phyloP scores from a whole-genome alignment of 2,113 vertebrate species.

The Toxostoma redivivum region DNA sequence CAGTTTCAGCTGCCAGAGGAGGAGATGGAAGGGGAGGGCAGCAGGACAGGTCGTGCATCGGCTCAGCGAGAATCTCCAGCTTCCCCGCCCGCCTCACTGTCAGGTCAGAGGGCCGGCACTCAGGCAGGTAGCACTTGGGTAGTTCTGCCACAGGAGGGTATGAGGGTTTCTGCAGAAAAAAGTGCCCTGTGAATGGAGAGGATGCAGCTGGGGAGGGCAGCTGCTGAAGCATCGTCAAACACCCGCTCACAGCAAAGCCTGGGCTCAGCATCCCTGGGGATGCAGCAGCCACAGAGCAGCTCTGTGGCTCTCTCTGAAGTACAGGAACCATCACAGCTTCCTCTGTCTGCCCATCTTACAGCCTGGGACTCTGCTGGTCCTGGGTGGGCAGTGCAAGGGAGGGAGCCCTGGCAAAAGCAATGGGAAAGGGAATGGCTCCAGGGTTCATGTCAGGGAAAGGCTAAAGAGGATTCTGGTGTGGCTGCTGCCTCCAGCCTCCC shows the following conservation, averaged over 20 bases:
- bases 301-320: neutral
- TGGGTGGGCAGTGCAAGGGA: neutral
- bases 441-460: accelerated
- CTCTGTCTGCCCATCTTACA: neutral
- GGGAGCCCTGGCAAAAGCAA: neutral
- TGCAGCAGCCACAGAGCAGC: neutral
- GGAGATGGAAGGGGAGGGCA: neutral
- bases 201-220: neutral
- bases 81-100: neutral
- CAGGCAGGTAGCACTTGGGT: neutral
- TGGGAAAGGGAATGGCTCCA: neutral
- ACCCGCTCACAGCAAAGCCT: neutral
- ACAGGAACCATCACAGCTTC: neutral
- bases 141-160: neutral
- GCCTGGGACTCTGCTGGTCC: neutral
- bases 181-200: neutral
- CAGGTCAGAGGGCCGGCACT: neutral
- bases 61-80: neutral
- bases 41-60: neutral
- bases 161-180: slow-evolving; percentile 43
- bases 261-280: neutral
- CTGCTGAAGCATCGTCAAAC: neutral
- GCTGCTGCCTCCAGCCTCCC: neutral
- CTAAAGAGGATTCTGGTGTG: neutral
- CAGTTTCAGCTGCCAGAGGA: neutral